phyloP scores from a whole-genome alignment of 2,113 vertebrate genomes.

The Danionella cerebrum region DNA sequence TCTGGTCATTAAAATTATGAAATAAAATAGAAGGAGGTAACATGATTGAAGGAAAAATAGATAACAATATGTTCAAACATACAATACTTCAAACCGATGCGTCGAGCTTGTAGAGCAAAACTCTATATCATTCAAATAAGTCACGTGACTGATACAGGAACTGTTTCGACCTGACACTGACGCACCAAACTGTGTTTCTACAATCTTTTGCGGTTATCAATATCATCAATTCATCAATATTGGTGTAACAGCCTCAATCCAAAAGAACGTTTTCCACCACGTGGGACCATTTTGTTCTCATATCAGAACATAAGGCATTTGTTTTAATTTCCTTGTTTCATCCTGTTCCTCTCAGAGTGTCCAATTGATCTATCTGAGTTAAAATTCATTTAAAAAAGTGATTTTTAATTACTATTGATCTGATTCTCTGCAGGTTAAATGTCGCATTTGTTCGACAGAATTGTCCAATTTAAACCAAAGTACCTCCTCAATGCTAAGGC shows the following conservation, averaged over 20 bases:
- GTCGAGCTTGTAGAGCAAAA: too few species aligned
- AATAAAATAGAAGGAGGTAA: too few species aligned
- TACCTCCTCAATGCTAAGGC: background rate
- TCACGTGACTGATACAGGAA: background rate
- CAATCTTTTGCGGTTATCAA: background rate
- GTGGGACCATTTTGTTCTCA: background rate
- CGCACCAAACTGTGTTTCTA: background rate
- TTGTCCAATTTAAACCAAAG: background rate
- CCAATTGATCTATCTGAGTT: background rate
- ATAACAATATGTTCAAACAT: too few species aligned
- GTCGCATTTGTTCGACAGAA: background rate
- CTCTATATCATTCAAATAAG: too few species aligned
- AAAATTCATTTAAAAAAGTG: background rate
- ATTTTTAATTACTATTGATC: background rate
- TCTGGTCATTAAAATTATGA: too few species aligned
- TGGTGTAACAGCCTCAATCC: background rate
- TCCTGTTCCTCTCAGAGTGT: too few species aligned
- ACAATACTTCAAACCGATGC: too few species aligned
- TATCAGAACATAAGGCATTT: background rate
- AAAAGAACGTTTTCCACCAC: background rate
- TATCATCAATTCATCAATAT: background rate
- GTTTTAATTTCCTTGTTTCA: background rate
- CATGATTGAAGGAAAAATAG: too few species aligned
- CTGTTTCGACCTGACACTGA: constrained; percentile 12
- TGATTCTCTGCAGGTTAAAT: background rate